Base-by-base conservation (phyloP, 2,888 invertebrate species). In the Thera obeliscata region DNA sequence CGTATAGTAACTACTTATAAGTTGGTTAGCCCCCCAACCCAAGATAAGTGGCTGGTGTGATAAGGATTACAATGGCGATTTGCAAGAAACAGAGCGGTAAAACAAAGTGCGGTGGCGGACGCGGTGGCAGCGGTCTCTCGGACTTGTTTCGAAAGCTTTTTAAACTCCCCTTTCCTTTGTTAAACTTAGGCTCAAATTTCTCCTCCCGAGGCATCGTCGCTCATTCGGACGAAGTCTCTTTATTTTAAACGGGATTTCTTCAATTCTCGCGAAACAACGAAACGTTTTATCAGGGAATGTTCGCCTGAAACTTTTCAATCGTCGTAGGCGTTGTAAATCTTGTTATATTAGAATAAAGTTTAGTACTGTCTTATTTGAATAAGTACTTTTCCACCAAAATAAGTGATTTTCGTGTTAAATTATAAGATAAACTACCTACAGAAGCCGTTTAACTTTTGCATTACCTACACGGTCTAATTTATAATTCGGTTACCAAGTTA, bases 241-340 rank as follows among this genome's bases (percentile, higher is more conserved):
- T 84, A 82, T 82, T 84, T 86, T 79, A 79, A 84, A 86, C 79
- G 78, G 81, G 81, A 82, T 85, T 84, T 80, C 82, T 83, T 83
- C 79, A 85, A 86, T 83, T 85, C 82, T 77, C 76, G 71, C 75
- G 72, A 82, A 84, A 85, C 84, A 87, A 87, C 83, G 81, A 76
- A 77, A 77, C 79, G 81, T 82, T 82, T 78, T 78, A 79, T 80
- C 81, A 79, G 79, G 78, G 78, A 81, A 83, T 84, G 82, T 83
- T 77, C 62, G 66, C 64, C 62, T 55, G 67, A 75, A 83, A 81
- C 75, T 80, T 80, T 79, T 56, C 65, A 69, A 58, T 67, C 55
- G 69, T 65, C 55, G 70, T 73, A 64, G 71, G 70, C 65, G 74
- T 68, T 71, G 75, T 74, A 75, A 68, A 61, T 41, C 56, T 61